Percentiles rank a stretch among this genome's conserved stretches.
Conservation (phyloP, 2,797 vertebrate species). For the Accipiter superciliosus region DNA sequence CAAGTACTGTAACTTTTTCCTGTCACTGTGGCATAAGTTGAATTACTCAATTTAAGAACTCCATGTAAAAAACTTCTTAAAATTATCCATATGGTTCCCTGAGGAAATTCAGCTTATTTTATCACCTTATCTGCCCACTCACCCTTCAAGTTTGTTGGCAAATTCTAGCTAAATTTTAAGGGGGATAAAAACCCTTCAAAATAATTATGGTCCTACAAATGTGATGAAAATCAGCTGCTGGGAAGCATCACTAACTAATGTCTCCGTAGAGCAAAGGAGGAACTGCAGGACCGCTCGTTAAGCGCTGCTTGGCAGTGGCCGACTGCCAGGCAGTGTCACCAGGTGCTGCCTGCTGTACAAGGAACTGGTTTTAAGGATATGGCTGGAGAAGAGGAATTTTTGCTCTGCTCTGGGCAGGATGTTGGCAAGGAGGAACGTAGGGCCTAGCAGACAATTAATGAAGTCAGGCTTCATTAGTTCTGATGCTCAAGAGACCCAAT, state of each 20-base stretch:
- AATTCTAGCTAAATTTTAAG: background rate
- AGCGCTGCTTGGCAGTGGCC: background rate
- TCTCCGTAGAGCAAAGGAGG: background rate
- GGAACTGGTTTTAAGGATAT: background rate
- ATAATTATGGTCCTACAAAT: background rate
- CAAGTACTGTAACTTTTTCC: background rate
- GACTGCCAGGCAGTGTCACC: background rate
- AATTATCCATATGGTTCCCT: background rate
- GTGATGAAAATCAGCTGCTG: background rate
- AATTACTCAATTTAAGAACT: background rate
- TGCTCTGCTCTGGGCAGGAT: background rate
- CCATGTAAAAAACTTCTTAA: background rate
- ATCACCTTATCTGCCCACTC: background rate
- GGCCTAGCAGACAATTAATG: background rate
- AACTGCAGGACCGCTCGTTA: accelerated
- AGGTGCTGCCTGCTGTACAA: background rate
- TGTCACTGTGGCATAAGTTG: background rate
- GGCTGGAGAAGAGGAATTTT: background rate
- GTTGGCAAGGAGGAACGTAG: background rate
- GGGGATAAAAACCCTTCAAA: background rate
- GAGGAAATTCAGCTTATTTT: background rate
- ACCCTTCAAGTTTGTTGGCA: background rate
- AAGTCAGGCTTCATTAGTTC: background rate
- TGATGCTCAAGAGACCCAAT: background rate
- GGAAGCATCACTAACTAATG: background rate